These are phyloP conservation scores for Planococcus citri DNA, from an alignment of 1,140 invertebrate species.

Conservation along the genomic window DNA sequence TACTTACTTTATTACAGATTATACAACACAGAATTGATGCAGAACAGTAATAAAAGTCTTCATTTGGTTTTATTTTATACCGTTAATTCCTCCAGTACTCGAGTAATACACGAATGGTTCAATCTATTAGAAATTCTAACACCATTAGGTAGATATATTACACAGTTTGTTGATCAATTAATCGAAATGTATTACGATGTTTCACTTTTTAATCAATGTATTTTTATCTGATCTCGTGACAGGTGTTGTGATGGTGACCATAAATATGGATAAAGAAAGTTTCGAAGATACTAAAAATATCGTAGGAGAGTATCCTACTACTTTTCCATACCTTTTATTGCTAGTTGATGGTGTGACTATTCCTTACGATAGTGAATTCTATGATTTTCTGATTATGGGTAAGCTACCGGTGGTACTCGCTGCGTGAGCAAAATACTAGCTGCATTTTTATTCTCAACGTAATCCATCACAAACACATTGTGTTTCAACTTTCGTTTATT, in stretches of 20 bases:
- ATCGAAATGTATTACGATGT: too few species aligned
- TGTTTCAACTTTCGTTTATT: not conserved
- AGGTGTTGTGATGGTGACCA: constrained; percentile 9
- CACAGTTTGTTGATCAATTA: too few species aligned
- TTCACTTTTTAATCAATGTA: not conserved
- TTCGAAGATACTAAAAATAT: not conserved
- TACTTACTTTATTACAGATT: not conserved
- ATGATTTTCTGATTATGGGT: constrained; percentile 11
- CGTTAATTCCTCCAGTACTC: not conserved
- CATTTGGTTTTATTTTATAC: constrained; percentile 7
- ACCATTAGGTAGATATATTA: not conserved
- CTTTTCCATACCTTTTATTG: not conserved
- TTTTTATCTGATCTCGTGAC: not conserved
- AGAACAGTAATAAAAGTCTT: not conserved
- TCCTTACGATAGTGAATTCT: not conserved
- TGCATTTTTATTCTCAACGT: too few species aligned
- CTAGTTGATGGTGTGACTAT: not conserved
- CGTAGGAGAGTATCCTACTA: not conserved
- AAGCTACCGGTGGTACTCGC: too few species aligned
- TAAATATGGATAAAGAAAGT: constrained; percentile 9
- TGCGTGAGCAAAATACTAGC: too few species aligned
- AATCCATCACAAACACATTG: too few species aligned
- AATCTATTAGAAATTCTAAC: constrained; percentile 13
- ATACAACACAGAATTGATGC: not conserved
- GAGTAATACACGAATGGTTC: not conserved